Evolutionary conservation across 1,140 invertebrate species (phyloP).

Genomic region (Pantala flavescens): DNA sequence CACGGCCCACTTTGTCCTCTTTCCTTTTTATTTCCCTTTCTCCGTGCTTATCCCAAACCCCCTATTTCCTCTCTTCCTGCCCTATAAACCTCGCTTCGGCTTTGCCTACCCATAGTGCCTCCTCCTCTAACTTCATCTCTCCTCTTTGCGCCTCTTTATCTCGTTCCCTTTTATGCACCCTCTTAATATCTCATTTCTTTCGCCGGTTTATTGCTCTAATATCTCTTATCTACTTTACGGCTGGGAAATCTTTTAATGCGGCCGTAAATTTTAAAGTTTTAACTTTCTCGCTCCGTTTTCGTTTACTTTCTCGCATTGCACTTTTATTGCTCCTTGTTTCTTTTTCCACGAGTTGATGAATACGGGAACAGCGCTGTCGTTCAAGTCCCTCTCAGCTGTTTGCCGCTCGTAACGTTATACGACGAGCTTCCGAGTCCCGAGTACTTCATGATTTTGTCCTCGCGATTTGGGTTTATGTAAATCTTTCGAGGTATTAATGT

Average conservation of each 20-base stretch:
- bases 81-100: no score
- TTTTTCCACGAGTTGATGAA: not conserved
- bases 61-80: no score
- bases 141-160: not conserved
- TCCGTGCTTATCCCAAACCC: not conserved
- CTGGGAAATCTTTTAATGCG: constrained; percentile 12
- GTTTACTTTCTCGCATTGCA: not conserved
- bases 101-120: not conserved
- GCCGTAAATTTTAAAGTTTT: constrained; percentile 7
- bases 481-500: no score
- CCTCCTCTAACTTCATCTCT: not conserved
- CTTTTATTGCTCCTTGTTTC: not conserved
- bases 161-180: not conserved
- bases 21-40: not conserved
- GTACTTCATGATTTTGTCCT: no score
- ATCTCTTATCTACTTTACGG: not conserved
- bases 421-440: no score
- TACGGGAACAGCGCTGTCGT: no score
- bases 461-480: no score
- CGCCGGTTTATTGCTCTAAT: not conserved
- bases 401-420: no score
- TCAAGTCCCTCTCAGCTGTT: no score
- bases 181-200: constrained; percentile 10
- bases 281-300: not conserved
- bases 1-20: not conserved